Evolutionary conservation across 2,888 invertebrate genomes (phyloP).

Genomic region (Leptopilina myrica): DNA sequence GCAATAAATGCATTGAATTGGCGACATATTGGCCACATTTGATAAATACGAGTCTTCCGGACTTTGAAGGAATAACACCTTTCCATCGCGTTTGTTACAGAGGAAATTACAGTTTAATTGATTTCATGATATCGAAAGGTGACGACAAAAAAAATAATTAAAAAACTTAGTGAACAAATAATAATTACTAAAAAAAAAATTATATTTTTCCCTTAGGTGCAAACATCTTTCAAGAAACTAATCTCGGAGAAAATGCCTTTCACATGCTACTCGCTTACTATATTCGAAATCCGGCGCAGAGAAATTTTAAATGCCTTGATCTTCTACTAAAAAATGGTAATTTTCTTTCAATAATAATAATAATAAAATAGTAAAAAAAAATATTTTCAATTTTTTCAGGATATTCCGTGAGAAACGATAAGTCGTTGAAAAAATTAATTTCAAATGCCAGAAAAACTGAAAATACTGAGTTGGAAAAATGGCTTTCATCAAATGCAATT

Average conservation of each 20-base stretch:
- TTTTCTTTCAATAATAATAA: neutral
- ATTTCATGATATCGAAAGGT: conserved; percentile 60
- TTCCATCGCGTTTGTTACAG: conserved; percentile 62
- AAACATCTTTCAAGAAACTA: conserved; percentile 53
- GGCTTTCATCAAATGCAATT: conserved; percentile 56
- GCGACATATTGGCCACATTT: conserved; percentile 54
- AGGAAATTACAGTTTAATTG: conserved; percentile 55
- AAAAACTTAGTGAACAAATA: neutral
- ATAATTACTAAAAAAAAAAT: neutral
- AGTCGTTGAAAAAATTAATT: conserved; percentile 57
- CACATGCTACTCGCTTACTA: conserved; percentile 56
- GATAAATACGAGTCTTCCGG: conserved; percentile 53
- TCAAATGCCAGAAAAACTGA: conserved; percentile 48
- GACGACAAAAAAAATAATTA: neutral
- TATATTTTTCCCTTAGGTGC: conserved; percentile 54
- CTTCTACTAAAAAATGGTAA: conserved; percentile 47
- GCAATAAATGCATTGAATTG: conserved; percentile 54
- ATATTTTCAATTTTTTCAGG: conserved; percentile 46
- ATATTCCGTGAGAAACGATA: conserved; percentile 49
- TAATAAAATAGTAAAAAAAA: neutral
- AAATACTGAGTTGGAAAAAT: conserved; percentile 53
- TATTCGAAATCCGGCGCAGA: conserved; percentile 10
- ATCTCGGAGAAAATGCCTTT: conserved; percentile 58
- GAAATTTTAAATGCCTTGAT: conserved; percentile 56
- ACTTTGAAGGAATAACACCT: conserved; percentile 58